phyloP scores from a whole-genome alignment of 2,113 vertebrate genomes.

The Etheostoma spectabile region DNA sequence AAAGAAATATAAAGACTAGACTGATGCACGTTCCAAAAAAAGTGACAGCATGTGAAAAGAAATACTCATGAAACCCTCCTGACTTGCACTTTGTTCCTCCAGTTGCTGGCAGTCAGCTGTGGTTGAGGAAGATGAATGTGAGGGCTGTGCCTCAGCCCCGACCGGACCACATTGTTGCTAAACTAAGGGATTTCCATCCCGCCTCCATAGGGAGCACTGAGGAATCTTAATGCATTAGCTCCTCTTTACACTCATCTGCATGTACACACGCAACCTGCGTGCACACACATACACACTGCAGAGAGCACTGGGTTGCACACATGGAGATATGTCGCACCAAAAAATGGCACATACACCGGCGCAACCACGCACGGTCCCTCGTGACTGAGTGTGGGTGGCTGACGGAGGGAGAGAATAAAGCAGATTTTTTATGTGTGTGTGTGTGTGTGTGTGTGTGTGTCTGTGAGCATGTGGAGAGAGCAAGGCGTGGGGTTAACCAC shows the following conservation, averaged over 20 bases:
- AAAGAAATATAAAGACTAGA: conserved; percentile 22
- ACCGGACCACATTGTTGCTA: conserved; percentile 60
- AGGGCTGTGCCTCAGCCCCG: conserved; percentile 12
- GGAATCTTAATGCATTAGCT: conserved; percentile 63
- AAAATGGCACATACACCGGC: conserved; percentile 42
- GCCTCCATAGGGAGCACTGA: conserved; percentile 36
- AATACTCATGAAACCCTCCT: conserved; percentile 38
- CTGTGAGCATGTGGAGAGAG: conserved; percentile 27
- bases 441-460: conserved; percentile 19
- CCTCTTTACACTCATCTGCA: conserved; percentile 12
- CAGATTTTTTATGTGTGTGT: conserved; percentile 17
- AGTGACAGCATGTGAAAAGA: conserved; percentile 22
- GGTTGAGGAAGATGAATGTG: conserved; percentile 70
- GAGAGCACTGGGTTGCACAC: not conserved
- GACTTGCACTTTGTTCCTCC: conserved; percentile 54
- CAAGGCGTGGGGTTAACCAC: conserved; percentile 44
- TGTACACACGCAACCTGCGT: not conserved
- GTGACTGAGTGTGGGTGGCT: conserved; percentile 66
- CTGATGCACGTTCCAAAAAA: conserved; percentile 9
- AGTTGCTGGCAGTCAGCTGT: conserved; percentile 49
- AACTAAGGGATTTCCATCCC: conserved; percentile 63
- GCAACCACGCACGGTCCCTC: conserved; percentile 40
- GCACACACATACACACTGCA: conserved; percentile 1
- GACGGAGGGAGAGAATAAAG: conserved; percentile 52
- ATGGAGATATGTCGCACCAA: conserved; percentile 36